Evolutionary conservation across 2,888 invertebrate species (phyloP), one percentile per base, ranked within the genome.

Genomic region (Drosophila affinis): DNA sequence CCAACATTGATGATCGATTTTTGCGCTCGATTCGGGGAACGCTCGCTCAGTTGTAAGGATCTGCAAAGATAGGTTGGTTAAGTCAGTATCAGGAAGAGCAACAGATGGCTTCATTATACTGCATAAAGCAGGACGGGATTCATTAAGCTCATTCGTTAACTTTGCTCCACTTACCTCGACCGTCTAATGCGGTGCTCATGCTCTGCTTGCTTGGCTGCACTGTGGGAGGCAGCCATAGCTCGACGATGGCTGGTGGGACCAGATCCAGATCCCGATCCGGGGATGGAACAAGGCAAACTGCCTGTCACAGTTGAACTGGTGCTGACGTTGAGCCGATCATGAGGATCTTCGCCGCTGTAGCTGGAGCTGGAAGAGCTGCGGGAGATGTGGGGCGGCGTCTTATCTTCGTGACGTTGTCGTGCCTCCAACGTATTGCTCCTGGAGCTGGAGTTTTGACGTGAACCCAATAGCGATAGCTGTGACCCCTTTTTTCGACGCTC

Each of bases 21-120:
- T 71, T 93, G 93, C 3, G 57, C 67, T 56, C 92, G 91, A 68
- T 91, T 93, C 0, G 94, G 93, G 0, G 94, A 94, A 45, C 93
- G 92, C 80, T 95, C 95, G 0, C 94, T 94, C 29, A 95, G 91
- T 82, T 95, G 95, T 29, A 95, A 92, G 76, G 95, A 95, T 80
- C 95, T 93, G 72, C 45, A 61, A 63, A 29, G 27, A 62, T 27
- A 18, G 34, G 12, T n/a, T 39, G 14, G 39, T 34, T 34, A 10
- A 10, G 32, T 32, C 32, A 32, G 12, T 10, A 32, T 32, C 9
- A 32, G 3, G 3, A 32, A 32, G 9, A 32, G 9, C 32, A 32
- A 9, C 32, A 3, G 34, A 34, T 3, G 32, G 32, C 10, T 3
- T 10, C 10, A 3, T 10, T 34, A 12, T 34, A 34, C 34, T 34